Percentiles rank a stretch among this genome's conserved stretches.
These are phyloP conservation scores for Pteronotus mesoamericanus DNA, from an alignment of 2,797 vertebrate genomes.

Conservation along the genomic window DNA sequence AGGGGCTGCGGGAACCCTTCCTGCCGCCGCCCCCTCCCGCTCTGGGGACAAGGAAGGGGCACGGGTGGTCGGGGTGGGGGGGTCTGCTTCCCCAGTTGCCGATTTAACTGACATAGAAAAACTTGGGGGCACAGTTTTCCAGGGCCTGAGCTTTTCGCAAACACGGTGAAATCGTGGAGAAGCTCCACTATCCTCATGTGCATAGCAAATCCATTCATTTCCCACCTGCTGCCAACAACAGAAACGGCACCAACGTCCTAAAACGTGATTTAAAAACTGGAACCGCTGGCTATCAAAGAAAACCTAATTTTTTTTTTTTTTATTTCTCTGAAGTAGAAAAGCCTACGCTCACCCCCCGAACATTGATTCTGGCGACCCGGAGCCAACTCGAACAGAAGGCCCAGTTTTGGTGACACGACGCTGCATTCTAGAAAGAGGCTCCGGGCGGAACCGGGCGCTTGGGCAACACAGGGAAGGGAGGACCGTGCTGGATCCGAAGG, in stretches of 20 bases:
- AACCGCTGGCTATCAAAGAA: background rate
- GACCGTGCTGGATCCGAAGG: background rate
- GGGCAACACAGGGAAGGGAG: background rate
- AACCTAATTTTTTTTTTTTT: background rate
- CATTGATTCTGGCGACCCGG: background rate
- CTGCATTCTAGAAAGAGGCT: background rate
- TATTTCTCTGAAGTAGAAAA: background rate
- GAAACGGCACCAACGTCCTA: background rate
- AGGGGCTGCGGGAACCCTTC: background rate
- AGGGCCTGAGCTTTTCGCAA: slow-evolving; percentile 87
- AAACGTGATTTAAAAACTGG: background rate
- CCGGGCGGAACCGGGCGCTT: background rate
- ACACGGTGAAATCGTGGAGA: slow-evolving; percentile 88
- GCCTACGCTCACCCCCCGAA: background rate
- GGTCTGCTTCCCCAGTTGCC: slow-evolving; percentile 88
- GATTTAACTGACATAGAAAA: slow-evolving; percentile 87
- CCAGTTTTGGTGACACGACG: background rate
- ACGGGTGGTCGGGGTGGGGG: background rate
- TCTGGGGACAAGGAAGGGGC: background rate
- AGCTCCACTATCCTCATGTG: slow-evolving; percentile 89
- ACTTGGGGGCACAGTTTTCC: slow-evolving; percentile 86
- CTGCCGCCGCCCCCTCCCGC: background rate
- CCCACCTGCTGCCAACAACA: slow-evolving; percentile 85
- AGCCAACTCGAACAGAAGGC: background rate
- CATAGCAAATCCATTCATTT: slow-evolving; percentile 90